Evolutionary conservation across 2,797 vertebrate species (phyloP).

Genomic region (Taenioides sp.): DNA sequence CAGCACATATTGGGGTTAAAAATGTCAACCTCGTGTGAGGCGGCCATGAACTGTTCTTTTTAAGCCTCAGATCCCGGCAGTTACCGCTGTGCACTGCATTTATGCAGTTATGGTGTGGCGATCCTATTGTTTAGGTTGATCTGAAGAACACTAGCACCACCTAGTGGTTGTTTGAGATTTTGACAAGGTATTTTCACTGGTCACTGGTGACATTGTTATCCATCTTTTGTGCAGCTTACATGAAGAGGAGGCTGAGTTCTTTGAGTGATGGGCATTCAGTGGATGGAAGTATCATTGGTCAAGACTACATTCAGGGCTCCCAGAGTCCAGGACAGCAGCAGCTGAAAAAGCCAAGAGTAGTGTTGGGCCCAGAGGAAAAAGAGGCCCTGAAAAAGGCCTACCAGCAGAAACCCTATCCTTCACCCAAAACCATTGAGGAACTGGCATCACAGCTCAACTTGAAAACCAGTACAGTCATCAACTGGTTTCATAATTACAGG

Average conservation of each 20-base stretch:
- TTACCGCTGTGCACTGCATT: constrained; percentile 34
- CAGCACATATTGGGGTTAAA: constrained; percentile 65
- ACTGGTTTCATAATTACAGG: constrained; percentile 99
- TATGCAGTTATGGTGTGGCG: constrained; percentile 55
- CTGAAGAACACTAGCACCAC: constrained; percentile 51
- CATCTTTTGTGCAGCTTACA: constrained; percentile 81
- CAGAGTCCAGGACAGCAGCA: constrained; percentile 90
- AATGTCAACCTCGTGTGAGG: constrained; percentile 70
- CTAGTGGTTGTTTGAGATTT: constrained; percentile 57
- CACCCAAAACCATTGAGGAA: constrained; percentile 99
- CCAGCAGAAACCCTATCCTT: constrained; percentile 99
- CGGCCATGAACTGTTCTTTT: constrained; percentile 71
- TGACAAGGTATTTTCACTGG: background rate
- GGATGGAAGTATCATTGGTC: constrained; percentile 78
- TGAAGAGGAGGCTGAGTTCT: constrained; percentile 94
- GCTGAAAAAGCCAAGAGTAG: constrained; percentile 95
- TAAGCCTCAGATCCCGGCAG: constrained; percentile 59
- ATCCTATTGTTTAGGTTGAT: constrained; percentile 31
- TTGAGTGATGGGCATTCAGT: constrained; percentile 89
- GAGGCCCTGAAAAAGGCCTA: constrained; percentile 95
- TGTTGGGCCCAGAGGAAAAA: constrained; percentile 93
- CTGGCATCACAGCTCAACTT: constrained; percentile 98
- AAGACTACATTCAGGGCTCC: constrained; percentile 88
- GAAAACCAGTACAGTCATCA: constrained; percentile 99
- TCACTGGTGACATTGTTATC: background rate